Percentiles rank a stretch among this genome's conserved stretches.
Evolutionary conservation across 53 echinoderm and acorn worm genomes (phyloP).

Genomic region (Zoroaster sp.): DNA sequence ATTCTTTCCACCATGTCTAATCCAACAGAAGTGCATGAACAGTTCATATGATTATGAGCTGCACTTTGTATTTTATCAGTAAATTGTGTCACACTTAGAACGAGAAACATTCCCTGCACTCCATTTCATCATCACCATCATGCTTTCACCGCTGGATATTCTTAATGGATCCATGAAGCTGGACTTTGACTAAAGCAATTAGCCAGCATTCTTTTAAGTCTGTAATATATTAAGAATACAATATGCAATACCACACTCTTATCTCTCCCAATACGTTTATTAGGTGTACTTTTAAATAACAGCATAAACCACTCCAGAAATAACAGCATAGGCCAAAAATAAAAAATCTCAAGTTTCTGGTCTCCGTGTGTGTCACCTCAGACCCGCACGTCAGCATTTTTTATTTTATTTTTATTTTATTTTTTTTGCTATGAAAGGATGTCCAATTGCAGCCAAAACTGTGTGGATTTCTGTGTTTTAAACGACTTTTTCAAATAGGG

Average conservation of each 20-base stretch:
- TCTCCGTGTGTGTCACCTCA: no score
- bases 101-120: not conserved
- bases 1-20: no score
- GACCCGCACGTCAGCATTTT: no score
- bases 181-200: not conserved
- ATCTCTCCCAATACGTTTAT: not conserved
- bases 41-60: no score
- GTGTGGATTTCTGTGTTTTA: no score
- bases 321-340: not conserved
- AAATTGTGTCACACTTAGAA: no score
- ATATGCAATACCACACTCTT: not conserved
- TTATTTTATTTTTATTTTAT: no score
- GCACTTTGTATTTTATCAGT: not conserved
- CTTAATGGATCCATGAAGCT: not conserved
- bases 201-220: not conserved
- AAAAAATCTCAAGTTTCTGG: no score
- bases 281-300: not conserved
- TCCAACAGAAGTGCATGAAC: no score
- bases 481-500: no score
- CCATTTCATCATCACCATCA: not conserved
- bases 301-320: not conserved
- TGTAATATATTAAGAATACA: not conserved
- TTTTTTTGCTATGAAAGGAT: no score
- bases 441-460: no score
- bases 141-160: not conserved